phyloP scores from a whole-genome alignment of 2,113 vertebrate genomes.

The Semicossyphus pulcher region DNA sequence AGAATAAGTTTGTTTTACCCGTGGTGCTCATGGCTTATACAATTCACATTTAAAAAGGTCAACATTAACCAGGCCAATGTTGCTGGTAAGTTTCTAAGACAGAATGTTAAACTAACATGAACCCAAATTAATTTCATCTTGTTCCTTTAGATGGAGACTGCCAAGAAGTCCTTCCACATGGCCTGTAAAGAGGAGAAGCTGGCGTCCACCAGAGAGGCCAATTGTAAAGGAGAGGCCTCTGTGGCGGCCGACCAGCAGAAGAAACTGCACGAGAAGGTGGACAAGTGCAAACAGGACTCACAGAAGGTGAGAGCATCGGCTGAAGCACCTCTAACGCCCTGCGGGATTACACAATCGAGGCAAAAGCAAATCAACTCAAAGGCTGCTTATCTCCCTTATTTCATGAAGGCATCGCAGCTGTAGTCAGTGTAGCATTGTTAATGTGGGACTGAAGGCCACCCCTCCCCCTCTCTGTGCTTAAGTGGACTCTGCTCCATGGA shows the following conservation, averaged over 20 bases:
- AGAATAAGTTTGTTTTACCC: slow-evolving; percentile 2
- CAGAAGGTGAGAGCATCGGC: slow-evolving; percentile 86
- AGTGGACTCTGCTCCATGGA: slow-evolving; percentile 35
- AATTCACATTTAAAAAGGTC: background rate
- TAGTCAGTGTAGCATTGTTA: slow-evolving; percentile 25
- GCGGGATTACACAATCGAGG: background rate
- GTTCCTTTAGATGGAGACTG: slow-evolving; percentile 87
- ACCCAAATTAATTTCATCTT: background rate
- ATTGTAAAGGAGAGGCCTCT: slow-evolving; percentile 89
- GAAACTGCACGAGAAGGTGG: slow-evolving; percentile 95
- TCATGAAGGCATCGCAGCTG: background rate
- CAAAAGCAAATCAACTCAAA: slow-evolving; percentile 25
- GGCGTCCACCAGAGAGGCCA: slow-evolving; percentile 90
- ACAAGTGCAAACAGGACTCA: slow-evolving; percentile 95
- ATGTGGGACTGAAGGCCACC: slow-evolving; percentile 37
- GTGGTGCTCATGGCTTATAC: background rate
- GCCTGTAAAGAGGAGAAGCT: slow-evolving; percentile 97
- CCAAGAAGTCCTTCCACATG: slow-evolving; percentile 95
- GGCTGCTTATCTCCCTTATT: slow-evolving; percentile 5
- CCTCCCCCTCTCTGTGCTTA: slow-evolving; percentile 2
- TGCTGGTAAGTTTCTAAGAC: background rate
- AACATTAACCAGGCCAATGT: background rate
- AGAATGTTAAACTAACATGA: too few species aligned
- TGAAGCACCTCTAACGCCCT: background rate
- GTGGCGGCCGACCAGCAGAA: slow-evolving; percentile 92